phyloP scores from a whole-genome alignment of 2,888 invertebrate species.

The Escarpia spicata region DNA sequence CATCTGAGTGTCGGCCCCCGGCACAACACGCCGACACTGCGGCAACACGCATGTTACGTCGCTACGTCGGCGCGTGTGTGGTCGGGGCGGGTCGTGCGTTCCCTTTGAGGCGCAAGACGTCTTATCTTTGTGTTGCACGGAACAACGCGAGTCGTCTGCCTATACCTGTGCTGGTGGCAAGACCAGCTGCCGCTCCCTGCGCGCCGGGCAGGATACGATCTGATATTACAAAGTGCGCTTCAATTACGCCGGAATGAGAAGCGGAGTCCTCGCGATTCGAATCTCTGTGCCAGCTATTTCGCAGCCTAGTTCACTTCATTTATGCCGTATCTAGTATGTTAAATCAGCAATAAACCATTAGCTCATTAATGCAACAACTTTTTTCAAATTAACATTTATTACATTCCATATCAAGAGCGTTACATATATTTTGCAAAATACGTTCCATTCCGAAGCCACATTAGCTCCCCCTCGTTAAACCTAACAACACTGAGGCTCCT shows the following conservation, averaged over 20 bases:
- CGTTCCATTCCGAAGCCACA: too few relatives aligned
- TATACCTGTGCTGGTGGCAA: neutral
- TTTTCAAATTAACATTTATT: too few relatives aligned
- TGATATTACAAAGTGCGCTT: neutral
- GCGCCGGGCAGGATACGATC: neutral
- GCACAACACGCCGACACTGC: neutral
- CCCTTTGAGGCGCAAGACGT: neutral
- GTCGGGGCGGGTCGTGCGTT: neutral
- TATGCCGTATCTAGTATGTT: neutral
- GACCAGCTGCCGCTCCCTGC: neutral
- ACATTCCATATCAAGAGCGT: too few relatives aligned
- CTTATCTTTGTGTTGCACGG: neutral
- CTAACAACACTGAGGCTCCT: too few relatives aligned
- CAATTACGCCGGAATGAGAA: conserved; percentile 1
- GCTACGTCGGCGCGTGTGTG: neutral
- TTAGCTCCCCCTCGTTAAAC: too few relatives aligned
- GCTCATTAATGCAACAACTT: too few relatives aligned
- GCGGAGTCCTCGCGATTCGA: neutral
- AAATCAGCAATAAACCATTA: neutral
- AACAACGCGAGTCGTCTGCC: neutral
- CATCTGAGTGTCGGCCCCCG: neutral
- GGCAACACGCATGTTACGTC: neutral
- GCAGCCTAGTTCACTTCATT: neutral
- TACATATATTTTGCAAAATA: too few relatives aligned
- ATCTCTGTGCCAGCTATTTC: neutral